Evolutionary conservation across 2,888 invertebrate species (phyloP).

Genomic region (Lepas anatifera): DNA sequence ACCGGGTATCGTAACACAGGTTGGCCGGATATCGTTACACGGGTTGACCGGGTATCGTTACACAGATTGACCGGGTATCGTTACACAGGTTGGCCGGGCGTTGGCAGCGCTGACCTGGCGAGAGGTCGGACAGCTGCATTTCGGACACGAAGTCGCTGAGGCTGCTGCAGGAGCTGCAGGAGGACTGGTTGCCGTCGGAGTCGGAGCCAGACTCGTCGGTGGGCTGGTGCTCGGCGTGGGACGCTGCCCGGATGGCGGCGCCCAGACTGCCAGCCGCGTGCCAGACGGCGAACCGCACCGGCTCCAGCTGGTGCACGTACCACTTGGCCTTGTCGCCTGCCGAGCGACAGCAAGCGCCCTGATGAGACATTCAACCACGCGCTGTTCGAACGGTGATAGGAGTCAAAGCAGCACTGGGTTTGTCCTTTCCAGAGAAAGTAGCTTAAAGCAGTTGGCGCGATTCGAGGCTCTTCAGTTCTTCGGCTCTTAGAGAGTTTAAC

Average conservation of each 20-base stretch:
- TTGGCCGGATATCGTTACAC: too few relatives aligned
- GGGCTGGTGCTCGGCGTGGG: constrained; percentile 65
- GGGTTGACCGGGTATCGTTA: too few relatives aligned
- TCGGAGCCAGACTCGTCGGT: constrained; percentile 95
- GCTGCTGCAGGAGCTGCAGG: constrained; percentile 81
- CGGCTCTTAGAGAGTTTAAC: too few relatives aligned
- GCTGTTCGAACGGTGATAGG: too few relatives aligned
- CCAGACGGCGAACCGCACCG: constrained; percentile 85
- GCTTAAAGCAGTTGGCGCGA: too few relatives aligned
- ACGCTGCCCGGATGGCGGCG: constrained; percentile 52
- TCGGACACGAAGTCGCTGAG: constrained; percentile 93
- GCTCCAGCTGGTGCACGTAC: constrained; percentile 79
- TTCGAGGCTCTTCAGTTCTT: too few relatives aligned
- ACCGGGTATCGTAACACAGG: too few relatives aligned
- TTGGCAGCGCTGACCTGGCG: constrained; percentile 49
- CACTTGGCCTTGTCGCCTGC: constrained; percentile 83
- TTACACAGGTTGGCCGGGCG: neutral
- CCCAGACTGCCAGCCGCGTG: constrained; percentile 71
- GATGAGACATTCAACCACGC: too few relatives aligned
- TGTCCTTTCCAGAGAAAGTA: too few relatives aligned
- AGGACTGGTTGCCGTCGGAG: constrained; percentile 60
- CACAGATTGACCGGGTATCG: too few relatives aligned
- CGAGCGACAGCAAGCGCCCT: neutral
- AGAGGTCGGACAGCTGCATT: constrained; percentile 82
- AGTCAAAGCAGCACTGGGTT: too few relatives aligned